phyloP scores from a whole-genome alignment of 2,888 invertebrate genomes.

The Rhamphomyia laevipes region DNA sequence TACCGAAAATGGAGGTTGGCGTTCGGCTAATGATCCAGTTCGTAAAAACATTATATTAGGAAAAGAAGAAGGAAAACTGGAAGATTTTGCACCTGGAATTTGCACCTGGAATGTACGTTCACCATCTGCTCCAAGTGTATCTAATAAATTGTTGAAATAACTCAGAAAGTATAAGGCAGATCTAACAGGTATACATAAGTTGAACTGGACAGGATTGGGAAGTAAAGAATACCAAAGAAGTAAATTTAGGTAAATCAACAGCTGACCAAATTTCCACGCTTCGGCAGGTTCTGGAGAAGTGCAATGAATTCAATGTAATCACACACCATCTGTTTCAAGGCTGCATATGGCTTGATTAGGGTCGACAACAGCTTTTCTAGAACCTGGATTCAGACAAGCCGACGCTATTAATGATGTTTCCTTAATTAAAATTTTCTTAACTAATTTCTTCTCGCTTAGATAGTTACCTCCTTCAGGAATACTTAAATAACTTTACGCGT shows the following conservation, averaged over 20 bases:
- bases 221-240: too few relatives aligned
- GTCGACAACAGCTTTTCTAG: too few relatives aligned
- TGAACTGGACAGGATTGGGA: too few relatives aligned
- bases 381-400: too few relatives aligned
- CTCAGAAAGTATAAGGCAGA: not conserved
- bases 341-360: not conserved
- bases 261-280: not conserved
- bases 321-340: not conserved
- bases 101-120: not conserved
- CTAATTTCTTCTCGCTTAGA: too few relatives aligned
- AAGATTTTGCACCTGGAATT: too few relatives aligned
- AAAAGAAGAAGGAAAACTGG: not conserved
- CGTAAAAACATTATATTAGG: not conserved
- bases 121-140: not conserved
- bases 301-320: not conserved
- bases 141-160: not conserved
- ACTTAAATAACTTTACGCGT: too few relatives aligned
- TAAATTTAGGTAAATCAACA: too few relatives aligned
- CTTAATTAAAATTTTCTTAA: too few relatives aligned
- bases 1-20: not conserved
- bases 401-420: too few relatives aligned
- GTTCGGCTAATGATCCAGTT: not conserved
- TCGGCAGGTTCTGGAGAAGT: not conserved
- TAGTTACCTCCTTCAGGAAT: too few relatives aligned
- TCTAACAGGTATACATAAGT: not conserved